Evolutionary conservation across 2,797 vertebrate species (phyloP).

Genomic region (Peromyscus eremicus): DNA sequence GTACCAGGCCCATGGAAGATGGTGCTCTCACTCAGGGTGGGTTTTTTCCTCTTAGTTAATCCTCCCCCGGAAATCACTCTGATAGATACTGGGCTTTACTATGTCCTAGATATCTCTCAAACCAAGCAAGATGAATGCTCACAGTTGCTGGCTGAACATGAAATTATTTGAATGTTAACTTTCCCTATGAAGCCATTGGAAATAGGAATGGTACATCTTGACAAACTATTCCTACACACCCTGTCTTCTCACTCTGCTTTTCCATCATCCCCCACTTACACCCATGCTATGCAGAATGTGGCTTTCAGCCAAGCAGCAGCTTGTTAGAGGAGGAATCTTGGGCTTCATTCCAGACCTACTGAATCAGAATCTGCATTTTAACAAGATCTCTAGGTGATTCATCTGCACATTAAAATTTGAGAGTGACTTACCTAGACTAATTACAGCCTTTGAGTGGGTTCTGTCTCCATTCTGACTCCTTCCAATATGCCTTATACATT

Average conservation of each 20-base stretch:
- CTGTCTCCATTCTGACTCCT: not conserved
- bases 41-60: not conserved
- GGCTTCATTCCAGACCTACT: conserved; percentile 29
- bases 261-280: not conserved
- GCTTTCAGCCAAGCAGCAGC: conserved; percentile 44
- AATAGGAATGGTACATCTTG: not conserved
- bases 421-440: conserved; percentile 40
- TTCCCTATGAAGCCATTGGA: not conserved
- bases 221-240: not conserved
- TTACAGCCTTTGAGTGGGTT: conserved; percentile 1
- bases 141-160: not conserved
- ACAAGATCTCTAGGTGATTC: conserved; percentile 46
- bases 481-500: not conserved
- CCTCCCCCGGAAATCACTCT: not conserved
- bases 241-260: conserved; percentile 45
- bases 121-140: not conserved
- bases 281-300: conserved; percentile 8
- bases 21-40: not conserved
- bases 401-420: conserved; percentile 52
- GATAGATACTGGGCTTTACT: not conserved
- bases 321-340: conserved; percentile 37
- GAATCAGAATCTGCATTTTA: conserved; percentile 47
- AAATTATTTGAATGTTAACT: not conserved
- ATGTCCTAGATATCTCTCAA: not conserved
- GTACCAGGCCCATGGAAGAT: not conserved